Evolutionary conservation across 2,888 invertebrate genomes (phyloP), one percentile per base, ranked within the genome.

Genomic region (Dorcus hopei): DNA sequence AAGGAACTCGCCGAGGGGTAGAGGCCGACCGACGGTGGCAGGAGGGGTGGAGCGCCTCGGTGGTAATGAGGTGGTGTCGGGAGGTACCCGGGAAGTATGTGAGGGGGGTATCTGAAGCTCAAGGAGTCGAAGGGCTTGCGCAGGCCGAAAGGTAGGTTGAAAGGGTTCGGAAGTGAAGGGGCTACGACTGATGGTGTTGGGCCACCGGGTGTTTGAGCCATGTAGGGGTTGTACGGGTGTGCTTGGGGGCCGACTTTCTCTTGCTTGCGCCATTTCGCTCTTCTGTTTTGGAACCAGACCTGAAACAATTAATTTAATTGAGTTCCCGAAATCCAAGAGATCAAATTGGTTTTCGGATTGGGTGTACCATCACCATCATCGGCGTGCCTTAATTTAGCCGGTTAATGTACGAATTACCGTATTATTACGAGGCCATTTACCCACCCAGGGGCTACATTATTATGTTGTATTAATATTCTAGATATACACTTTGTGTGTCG

Each of bases 241-340:
- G 85, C 93, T 72, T 93, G 90, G 0, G 94, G 94, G 0, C 94
- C 94, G 58, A 94, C 94, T 79, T 93, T 94, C 79, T 94, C 94
- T 74, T 93, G 93, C 74, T 95, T 95, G 42, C 95, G 84, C 94
- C 94, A 95, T 80, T 95, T 95, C 49, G 94, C 94, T 42, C 94
- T 84, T 1, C 94, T 85, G 77, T 95, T 95, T 81, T 95, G 94
- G 78, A 94, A 95, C 94, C 94, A 94, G 4, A 95, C 94, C 94
- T 94, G 85, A 0, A 82, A 84, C 70, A 76, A 45, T 19, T 45
- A 42, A 33, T 33, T 33, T 33, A 33, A 33, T 33, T 33, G 26
- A 33, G 26, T 33, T 33, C 26, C 26, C 26, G 26, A 33, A 33
- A 33, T 33, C 26, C 26, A 33, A 33, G 26, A 33, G 26, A 33